Base-by-base conservation (phyloP, 2,113 vertebrate species). In the Hippocampus guttulatus region DNA sequence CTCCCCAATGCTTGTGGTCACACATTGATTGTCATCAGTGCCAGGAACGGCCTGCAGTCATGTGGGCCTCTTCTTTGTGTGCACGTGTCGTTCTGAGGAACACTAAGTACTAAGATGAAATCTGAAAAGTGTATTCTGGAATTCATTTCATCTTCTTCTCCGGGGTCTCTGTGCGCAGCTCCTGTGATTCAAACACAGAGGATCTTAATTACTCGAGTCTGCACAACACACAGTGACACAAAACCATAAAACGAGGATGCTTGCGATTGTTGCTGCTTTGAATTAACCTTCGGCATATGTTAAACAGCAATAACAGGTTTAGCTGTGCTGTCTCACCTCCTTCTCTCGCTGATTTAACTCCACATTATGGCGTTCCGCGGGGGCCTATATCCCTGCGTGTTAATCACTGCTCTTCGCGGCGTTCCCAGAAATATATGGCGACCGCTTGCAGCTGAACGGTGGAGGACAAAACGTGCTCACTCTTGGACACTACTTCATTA, bases 401-500 rank as follows among this genome's bases (percentile, higher is more conserved):
- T 92, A 90, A 91, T 92, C 91, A 90, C 86, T 83, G 87, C 78
- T 88, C 81, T 88, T 87, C 83, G 82, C 69, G 6, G 76, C 76
- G 70, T 78, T 82, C 73, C 62, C 83, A 84, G 87, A 90, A 87
- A 91, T 90, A 88, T 90, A 92, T 88, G 75, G 85, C 81, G 80
- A 81, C 75, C 91, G 92, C 92, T 95, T 93, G 90, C 92, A 90
- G 89, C 93, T 93, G 93, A 92, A 94, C 93, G 92, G 88, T 81
- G 87, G 93, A 93, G 93, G 93, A 91, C 82, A 91, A 93, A 96
- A 95, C 94, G 93, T 81, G 88, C 94, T 87, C 93, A 94, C 94
- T 94, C 95, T 89, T 92, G 91, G 90, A 92, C 95, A 96, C 94
- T 95, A 95, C 95, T 94, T 98, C 96, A 98, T 97, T 97, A 95